These are phyloP conservation scores for Dynastes hyllus DNA, from an alignment of 2,888 invertebrate genomes.

Conservation along the genomic window DNA sequence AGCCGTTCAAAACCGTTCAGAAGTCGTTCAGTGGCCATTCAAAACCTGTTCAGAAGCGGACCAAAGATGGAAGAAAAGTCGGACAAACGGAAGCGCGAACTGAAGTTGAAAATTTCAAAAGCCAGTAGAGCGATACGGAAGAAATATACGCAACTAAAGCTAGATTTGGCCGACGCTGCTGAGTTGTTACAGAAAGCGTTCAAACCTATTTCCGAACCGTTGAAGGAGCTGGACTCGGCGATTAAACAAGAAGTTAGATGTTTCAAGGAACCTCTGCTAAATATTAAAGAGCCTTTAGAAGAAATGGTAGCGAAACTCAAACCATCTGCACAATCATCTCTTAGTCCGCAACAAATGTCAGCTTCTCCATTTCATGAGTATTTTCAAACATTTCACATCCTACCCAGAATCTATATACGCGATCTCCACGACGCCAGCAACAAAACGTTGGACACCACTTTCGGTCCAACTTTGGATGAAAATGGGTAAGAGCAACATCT, in stretches of 20 bases:
- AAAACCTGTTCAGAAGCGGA: no score
- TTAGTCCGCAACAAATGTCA: not conserved
- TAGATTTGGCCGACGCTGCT: not conserved
- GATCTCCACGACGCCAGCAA: not conserved
- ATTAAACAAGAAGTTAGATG: not conserved
- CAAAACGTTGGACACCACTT: not conserved
- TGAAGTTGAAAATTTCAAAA: no score
- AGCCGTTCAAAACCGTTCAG: no score
- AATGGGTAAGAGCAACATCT: constrained; percentile 26
- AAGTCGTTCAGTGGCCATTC: no score
- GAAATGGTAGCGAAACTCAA: not conserved
- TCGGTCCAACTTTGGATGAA: not conserved
- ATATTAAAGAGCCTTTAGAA: no score
- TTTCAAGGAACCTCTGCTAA: not conserved
- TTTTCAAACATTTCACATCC: not conserved
- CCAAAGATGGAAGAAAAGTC: no score
- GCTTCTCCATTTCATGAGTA: not conserved
- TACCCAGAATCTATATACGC: constrained; percentile 7
- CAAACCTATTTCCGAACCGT: constrained; percentile 12
- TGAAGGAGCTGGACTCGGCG: constrained; percentile 6
- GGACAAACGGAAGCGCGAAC: no score
- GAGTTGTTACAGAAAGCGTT: constrained; percentile 11
- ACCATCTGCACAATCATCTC: not conserved
- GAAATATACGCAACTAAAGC: no score
- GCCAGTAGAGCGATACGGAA: no score